phyloP scores from a whole-genome alignment of 2,113 vertebrate species.

The Steatornis caripensis region DNA sequence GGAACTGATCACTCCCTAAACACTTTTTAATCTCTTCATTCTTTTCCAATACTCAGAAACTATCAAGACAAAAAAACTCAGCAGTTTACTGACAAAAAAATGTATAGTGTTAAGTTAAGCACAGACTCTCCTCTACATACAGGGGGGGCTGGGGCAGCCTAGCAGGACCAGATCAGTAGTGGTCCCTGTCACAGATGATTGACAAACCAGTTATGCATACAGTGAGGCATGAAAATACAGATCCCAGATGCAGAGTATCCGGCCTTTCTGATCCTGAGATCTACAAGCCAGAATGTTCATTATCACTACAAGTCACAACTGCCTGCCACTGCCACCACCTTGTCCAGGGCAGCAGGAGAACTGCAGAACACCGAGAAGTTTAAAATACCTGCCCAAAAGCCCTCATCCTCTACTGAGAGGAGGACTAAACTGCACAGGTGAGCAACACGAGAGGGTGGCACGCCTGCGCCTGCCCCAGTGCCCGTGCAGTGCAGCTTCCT shows the following conservation, averaged over 20 bases:
- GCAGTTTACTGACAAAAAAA: neutral
- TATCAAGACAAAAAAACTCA: neutral
- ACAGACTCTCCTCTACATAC: too few relatives aligned
- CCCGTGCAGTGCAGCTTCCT: neutral
- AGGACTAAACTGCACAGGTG: neutral
- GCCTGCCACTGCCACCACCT: neutral
- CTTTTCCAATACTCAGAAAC: neutral
- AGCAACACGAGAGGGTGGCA: neutral
- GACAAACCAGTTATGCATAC: rapidly evolving
- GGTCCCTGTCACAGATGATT: neutral
- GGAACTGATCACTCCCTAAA: rapidly evolving
- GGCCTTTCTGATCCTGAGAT: neutral
- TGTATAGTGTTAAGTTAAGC: rapidly evolving
- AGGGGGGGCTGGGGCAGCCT: neutral
- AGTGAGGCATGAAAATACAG: rapidly evolving
- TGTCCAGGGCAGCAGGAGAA: rapidly evolving
- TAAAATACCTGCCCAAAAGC: neutral
- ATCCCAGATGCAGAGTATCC: neutral
- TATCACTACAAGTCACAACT: neutral
- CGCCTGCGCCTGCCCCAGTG: too few relatives aligned
- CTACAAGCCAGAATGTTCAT: neutral
- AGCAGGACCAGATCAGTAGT: neutral
- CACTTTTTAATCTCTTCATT: neutral
- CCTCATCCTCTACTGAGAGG: neutral
- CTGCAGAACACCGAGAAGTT: neutral